A percentile compares a stretch with the other conserved stretches of the same genome.
Conservation (phyloP, 2,113 vertebrate species). For the Pituophis catenifer region DNA sequence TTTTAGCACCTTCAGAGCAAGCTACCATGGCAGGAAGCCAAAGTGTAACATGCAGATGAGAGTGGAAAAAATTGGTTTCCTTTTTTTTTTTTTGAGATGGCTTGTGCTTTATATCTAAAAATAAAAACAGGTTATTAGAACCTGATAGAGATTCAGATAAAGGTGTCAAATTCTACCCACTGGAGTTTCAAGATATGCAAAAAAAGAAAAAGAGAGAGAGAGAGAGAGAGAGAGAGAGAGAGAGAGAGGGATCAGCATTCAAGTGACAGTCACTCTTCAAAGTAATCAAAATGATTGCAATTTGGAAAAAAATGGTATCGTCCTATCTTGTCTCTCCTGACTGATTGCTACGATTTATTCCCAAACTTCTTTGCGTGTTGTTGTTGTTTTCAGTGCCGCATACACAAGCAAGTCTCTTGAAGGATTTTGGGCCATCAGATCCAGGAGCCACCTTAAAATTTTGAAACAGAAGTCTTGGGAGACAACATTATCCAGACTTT, state of each 20-base stretch:
- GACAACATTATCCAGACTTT: background rate
- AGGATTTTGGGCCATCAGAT: background rate
- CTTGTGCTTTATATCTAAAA: conserved; percentile 70
- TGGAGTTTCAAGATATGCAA: background rate
- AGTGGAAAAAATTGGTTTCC: conserved; percentile 61
- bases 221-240: too few species aligned
- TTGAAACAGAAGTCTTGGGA: background rate
- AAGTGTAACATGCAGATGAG: conserved; percentile 57
- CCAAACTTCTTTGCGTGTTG: background rate
- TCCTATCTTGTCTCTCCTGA: too few species aligned
- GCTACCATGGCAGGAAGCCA: conserved; percentile 69
- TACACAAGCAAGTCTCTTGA: background rate
- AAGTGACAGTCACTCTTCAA: background rate
- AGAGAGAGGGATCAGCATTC: background rate
- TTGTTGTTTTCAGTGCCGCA: background rate
- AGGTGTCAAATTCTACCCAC: background rate
- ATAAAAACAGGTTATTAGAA: conserved; percentile 63
- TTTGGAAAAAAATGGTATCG: background rate
- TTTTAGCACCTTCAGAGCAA: conserved; percentile 8
- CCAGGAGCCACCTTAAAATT: background rate
- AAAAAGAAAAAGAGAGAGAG: background rate
- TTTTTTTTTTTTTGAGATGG: conserved; percentile 38
- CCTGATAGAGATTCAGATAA: conserved; percentile 50
- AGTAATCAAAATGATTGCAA: background rate
- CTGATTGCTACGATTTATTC: background rate